Percentiles rank a stretch among this genome's conserved stretches.
phyloP scores from a whole-genome alignment of 23 tunicate genomes.

The Botrylloides violaceus region DNA sequence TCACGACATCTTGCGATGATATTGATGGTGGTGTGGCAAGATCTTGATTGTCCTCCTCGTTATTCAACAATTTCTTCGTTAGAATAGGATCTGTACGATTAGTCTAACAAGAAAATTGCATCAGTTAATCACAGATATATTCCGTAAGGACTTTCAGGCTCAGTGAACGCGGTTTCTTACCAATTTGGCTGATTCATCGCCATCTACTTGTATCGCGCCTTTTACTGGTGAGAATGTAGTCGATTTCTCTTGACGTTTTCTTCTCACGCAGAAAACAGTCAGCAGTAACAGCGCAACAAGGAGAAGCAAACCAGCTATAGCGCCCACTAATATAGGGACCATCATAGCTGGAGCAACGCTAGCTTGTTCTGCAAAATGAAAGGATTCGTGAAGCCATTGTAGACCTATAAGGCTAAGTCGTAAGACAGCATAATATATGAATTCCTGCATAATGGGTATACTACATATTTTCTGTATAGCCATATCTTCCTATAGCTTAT shows the following conservation, averaged over 20 bases:
- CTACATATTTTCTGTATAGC: no score
- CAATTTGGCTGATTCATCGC: neutral
- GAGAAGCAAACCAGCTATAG: constrained; percentile 30
- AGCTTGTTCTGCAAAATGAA: constrained; percentile 14
- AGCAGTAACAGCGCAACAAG: constrained; percentile 25
- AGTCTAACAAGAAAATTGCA: neutral
- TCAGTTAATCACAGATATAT: neutral
- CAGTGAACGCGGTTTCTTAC: no score
- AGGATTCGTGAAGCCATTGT: no score
- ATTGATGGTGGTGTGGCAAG: constrained; percentile 44
- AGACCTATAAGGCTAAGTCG: neutral
- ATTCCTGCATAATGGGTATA: no score
- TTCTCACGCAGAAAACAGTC: constrained; percentile 33
- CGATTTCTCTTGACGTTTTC: constrained; percentile 50
- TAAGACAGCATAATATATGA: neutral
- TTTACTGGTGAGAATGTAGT: constrained; percentile 37
- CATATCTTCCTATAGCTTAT: no score
- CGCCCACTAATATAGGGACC: constrained; percentile 12
- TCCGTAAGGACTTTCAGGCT: no score
- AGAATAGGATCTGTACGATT: neutral
- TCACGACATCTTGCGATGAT: constrained; percentile 37
- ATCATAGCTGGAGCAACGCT: neutral
- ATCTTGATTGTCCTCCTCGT: constrained; percentile 34
- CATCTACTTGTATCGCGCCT: constrained; percentile 20
- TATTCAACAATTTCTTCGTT: neutral